phyloP scores from a whole-genome alignment of 2,113 vertebrate genomes.

The Eretmochelys imbricata region DNA sequence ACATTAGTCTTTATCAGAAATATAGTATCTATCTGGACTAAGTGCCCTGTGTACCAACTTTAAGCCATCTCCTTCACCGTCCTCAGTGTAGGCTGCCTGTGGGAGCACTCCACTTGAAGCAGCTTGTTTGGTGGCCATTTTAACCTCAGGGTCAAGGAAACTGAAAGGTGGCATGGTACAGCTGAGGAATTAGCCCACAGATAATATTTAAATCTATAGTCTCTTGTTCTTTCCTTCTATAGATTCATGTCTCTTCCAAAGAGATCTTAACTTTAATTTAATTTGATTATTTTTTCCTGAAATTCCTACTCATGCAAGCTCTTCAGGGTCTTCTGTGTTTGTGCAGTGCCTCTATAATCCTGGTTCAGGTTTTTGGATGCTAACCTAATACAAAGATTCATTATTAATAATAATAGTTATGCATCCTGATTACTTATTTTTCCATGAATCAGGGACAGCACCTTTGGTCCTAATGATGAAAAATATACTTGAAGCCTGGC shows the following conservation, averaged over 20 bases:
- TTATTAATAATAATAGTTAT: neutral
- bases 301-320: neutral
- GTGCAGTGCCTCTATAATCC: neutral
- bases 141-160: neutral
- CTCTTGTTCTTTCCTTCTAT: accelerated
- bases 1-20: neutral
- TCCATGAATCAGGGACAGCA: neutral
- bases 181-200: neutral
- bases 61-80: too few species aligned
- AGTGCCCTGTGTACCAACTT: neutral
- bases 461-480: neutral
- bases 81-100: neutral
- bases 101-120: neutral
- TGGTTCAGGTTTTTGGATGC: neutral
- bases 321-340: neutral
- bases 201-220: neutral
- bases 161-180: neutral
- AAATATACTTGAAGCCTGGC: neutral
- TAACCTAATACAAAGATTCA: neutral
- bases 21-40: neutral
- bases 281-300: neutral
- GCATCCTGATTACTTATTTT: conserved; percentile 18
- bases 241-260: neutral
- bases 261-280: neutral
- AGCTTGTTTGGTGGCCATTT: neutral